Evolutionary conservation across 2,797 vertebrate species (phyloP), one percentile per base, ranked within the genome.

Genomic region (Rhodeus uyekii): DNA sequence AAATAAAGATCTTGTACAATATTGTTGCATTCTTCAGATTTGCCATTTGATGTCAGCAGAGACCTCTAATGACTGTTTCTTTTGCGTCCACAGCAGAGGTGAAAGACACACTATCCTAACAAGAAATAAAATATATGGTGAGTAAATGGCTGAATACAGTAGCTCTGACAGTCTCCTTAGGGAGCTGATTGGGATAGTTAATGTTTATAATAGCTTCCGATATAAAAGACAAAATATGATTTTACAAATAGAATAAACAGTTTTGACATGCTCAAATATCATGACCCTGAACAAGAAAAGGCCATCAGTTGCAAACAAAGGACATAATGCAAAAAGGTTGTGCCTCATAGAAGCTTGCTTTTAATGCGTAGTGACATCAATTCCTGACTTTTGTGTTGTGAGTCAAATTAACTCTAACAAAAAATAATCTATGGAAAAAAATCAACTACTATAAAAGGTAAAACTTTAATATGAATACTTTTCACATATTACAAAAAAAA

Each of bases 41-140:
- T 69, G n/a, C 86, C 84, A 83, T 83, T 53, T 84, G 86, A 83
- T 84, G 86, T 80, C 86, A 87, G 82, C 77, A 84, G 71, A 84
- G 86, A 63, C 81, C 61, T 77, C 24, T 53, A 29, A 36, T 19
- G 39, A 78, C 16, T 4, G 38, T 2, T 29, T 7, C 24, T 27
- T 60, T 81, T 32, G 29, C 3, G 2, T 64, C 22, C 13, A 13
- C 67, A 6, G 46, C 36, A 64, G 82, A 65, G 50, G 76, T 79
- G 46, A 83, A 68, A 39, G 8, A 53, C 60, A 27, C 24, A 27
- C 48, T 14, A 14, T 27, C 1, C 12, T 58, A 13, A 58, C 55
- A 27, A 58, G 53, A 27, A 44, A 61, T 39, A 34, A 22, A 63
- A 61, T 38, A 61, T 38, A 24, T 55, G 32, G 4, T 60, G 8